phyloP scores from a whole-genome alignment of 2,113 vertebrate species.

The Protobothrops flavoviridis region DNA sequence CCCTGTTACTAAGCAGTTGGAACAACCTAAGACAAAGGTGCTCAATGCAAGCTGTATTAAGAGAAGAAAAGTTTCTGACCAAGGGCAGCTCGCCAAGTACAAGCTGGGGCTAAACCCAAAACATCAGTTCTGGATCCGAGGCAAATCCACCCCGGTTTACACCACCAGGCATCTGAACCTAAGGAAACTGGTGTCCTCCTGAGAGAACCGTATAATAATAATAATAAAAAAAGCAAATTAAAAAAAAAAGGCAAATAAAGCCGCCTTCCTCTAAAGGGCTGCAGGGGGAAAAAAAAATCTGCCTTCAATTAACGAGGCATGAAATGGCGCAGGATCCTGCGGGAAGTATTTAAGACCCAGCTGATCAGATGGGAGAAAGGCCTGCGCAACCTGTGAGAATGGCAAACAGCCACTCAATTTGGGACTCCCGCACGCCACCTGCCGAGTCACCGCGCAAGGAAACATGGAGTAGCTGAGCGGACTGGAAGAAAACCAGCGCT shows the following conservation, averaged over 20 bases:
- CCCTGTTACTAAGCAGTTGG: not conserved
- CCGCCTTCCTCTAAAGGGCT: not conserved
- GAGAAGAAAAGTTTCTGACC: accelerated
- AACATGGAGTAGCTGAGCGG: not conserved
- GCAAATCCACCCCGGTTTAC: not conserved
- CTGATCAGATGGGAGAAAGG: constrained; percentile 12
- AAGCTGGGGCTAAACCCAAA: not conserved
- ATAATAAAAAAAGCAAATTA: not conserved
- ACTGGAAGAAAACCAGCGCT: not conserved
- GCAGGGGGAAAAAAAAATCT: not conserved
- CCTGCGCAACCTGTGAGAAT: not conserved
- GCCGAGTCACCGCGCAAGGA: not conserved
- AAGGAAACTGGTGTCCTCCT: not conserved
- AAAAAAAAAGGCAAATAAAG: not conserved
- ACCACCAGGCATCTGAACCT: not conserved
- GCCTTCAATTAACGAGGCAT: not conserved
- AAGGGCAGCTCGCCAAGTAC: not conserved
- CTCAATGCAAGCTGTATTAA: not conserved
- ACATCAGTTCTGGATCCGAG: not conserved
- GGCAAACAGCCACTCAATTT: not conserved
- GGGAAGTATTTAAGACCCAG: constrained; percentile 27
- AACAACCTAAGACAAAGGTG: not conserved
- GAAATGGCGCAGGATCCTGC: constrained; percentile 40
- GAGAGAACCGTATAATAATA: not conserved
- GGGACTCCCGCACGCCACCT: not conserved